These are phyloP conservation scores for Leptoteleia sp. DNA, from an alignment of 1,140 invertebrate genomes.

Conservation along the genomic window DNA sequence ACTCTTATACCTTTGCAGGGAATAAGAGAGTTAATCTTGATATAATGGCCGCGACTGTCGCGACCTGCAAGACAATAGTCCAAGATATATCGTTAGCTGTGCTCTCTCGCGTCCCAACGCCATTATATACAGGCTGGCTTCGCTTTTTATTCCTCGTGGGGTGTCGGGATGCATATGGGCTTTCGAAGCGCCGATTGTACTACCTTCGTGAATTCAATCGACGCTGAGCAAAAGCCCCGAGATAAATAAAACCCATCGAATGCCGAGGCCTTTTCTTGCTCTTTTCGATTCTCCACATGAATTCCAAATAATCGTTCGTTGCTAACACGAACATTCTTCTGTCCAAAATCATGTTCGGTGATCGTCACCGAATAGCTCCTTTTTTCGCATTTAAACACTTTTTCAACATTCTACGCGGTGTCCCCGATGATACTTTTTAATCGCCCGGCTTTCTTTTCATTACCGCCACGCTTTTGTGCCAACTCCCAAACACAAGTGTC, in stretches of 20 bases:
- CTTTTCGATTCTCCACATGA: conserved; percentile 50
- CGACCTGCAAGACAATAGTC: conserved; percentile 80
- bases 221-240: conserved; percentile 58
- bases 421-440: too few relatives aligned
- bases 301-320: conserved; percentile 58
- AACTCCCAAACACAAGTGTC: too few relatives aligned
- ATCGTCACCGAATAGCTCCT: conserved; percentile 42
- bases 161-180: conserved; percentile 68
- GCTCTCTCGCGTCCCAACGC: conserved; percentile 76
- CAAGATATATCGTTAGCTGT: conserved; percentile 80
- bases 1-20: conserved; percentile 72
- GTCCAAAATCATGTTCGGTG: conserved; percentile 56
- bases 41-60: conserved; percentile 81
- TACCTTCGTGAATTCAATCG: conserved; percentile 69
- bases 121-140: conserved; percentile 73
- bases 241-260: conserved; percentile 66
- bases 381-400: conserved; percentile 15
- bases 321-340: conserved; percentile 48
- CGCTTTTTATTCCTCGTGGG: conserved; percentile 68
- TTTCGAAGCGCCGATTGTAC: conserved; percentile 67
- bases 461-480: too few relatives aligned
- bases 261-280: conserved; percentile 55
- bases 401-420: not conserved
- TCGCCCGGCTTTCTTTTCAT: too few relatives aligned
- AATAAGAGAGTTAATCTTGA: conserved; percentile 81